Evolutionary conservation across 2,113 vertebrate species (phyloP).

Genomic region (Neopipo cinnamomea): DNA sequence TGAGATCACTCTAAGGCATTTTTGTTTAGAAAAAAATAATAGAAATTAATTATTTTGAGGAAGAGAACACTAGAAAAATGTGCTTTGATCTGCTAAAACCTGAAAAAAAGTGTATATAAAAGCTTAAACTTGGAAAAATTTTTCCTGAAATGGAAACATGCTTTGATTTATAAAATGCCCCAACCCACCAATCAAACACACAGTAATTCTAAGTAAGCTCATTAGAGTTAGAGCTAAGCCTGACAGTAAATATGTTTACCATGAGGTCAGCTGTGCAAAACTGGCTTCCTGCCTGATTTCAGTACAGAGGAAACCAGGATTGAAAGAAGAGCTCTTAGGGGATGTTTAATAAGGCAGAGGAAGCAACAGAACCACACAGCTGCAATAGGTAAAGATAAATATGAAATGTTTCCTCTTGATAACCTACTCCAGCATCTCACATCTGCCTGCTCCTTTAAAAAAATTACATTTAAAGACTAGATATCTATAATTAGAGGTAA

Average conservation of each 20-base stretch:
- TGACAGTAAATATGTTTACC: constrained; percentile 20
- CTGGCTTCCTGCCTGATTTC: constrained; percentile 10
- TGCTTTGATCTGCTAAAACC: background rate
- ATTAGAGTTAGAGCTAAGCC: constrained; percentile 15
- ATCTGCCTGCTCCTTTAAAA: background rate
- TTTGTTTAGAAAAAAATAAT: background rate
- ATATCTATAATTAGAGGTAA: constrained; percentile 24
- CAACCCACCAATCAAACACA: background rate
- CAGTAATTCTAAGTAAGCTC: constrained; percentile 5
- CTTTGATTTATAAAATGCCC: background rate
- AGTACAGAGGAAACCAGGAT: background rate
- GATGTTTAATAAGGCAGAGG: constrained; percentile 28
- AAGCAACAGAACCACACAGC: background rate
- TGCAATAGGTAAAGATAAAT: background rate
- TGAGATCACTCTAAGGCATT: background rate
- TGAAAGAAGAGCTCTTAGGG: background rate
- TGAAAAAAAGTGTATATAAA: background rate
- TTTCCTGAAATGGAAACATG: background rate
- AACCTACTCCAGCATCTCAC: background rate
- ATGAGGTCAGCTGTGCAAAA: constrained; percentile 11
- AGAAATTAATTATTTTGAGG: background rate
- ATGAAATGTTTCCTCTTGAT: constrained; percentile 10
- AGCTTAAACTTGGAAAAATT: background rate
- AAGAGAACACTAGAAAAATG: background rate
- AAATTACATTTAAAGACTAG: background rate